phyloP scores from a whole-genome alignment of 2,888 invertebrate genomes.

The Hanleya hanleyi region DNA sequence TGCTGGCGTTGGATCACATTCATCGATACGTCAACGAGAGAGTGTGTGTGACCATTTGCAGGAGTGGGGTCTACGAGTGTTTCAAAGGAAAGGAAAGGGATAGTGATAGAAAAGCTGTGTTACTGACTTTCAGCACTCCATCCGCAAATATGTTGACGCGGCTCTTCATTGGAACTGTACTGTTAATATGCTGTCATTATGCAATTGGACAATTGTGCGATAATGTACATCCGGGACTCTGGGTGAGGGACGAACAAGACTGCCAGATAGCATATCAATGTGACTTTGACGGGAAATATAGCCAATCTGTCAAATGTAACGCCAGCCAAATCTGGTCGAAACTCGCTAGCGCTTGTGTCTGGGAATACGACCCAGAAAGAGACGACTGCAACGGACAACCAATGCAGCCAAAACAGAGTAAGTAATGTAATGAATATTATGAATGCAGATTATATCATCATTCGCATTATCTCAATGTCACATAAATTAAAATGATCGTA shows the following conservation, averaged over 20 bases:
- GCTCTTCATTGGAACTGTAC: not conserved
- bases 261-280: constrained; percentile 50
- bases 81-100: too few species aligned
- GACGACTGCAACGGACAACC: constrained; percentile 50
- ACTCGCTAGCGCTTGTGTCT: constrained; percentile 47
- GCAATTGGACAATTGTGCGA: not conserved
- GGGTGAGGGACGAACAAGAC: constrained; percentile 43
- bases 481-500: too few species aligned
- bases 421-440: constrained; percentile 9
- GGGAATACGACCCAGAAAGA: constrained; percentile 51
- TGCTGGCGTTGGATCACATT: too few species aligned
- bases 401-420: constrained; percentile 37
- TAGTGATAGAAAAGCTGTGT: too few species aligned
- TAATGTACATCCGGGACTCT: constrained; percentile 10
- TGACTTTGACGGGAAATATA: constrained; percentile 40
- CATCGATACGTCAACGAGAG: too few species aligned
- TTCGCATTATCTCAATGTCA: too few species aligned
- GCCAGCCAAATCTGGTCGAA: constrained; percentile 49
- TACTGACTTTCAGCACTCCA: too few species aligned
- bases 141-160: not conserved
- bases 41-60: too few species aligned
- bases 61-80: too few species aligned
- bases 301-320: constrained; percentile 44
- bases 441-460: too few species aligned
- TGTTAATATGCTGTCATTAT: not conserved